phyloP scores from a whole-genome alignment of 2,797 vertebrate genomes.

The Orestias chungarensis region DNA sequence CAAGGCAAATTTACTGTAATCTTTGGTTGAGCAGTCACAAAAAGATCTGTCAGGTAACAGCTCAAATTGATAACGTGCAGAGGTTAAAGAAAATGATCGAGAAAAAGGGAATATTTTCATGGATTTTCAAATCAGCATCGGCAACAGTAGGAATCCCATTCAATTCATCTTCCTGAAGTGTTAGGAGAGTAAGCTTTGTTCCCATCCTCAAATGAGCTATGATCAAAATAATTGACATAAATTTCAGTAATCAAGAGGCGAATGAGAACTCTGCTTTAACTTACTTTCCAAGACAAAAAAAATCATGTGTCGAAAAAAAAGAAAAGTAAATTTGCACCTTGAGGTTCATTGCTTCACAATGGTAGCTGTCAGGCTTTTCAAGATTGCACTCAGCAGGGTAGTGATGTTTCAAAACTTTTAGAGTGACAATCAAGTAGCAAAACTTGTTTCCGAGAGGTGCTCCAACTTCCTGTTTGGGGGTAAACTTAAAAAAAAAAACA shows the following conservation, averaged over 20 bases:
- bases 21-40: conserved; percentile 37
- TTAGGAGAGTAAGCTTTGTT: neutral
- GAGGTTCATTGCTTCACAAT: no score
- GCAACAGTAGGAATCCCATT: neutral
- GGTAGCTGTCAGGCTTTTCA: neutral
- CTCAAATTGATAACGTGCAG: conserved; percentile 36
- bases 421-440: neutral
- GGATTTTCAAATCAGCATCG: neutral
- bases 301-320: neutral
- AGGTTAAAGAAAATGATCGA: neutral
- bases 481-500: neutral
- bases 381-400: neutral
- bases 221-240: neutral
- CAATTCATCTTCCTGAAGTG: neutral
- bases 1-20: conserved; percentile 34
- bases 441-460: neutral
- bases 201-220: neutral
- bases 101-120: neutral
- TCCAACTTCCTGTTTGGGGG: neutral
- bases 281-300: neutral
- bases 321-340: neutral
- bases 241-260: neutral
- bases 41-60: conserved; percentile 45
- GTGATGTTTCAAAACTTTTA: neutral
- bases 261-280: neutral